phyloP scores from a whole-genome alignment of 1,140 invertebrate genomes.

The Stenopsyche tienmushanensis region DNA sequence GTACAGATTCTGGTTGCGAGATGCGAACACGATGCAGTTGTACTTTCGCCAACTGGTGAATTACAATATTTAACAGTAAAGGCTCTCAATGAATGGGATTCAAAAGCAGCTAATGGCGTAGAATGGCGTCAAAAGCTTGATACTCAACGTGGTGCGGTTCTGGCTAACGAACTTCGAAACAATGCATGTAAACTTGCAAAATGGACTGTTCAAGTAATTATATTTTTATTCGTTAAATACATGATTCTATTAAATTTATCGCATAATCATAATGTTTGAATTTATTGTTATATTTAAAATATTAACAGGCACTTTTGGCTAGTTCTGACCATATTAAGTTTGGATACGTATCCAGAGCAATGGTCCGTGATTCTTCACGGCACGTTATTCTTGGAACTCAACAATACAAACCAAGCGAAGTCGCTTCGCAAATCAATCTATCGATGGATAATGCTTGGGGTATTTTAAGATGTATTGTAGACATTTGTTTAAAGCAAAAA shows the following conservation, averaged over 20 bases:
- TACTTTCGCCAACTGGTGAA: slow-evolving; percentile 88
- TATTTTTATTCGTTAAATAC: slow-evolving; percentile 2
- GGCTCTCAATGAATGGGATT: slow-evolving; percentile 99
- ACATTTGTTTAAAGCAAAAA: slow-evolving; percentile 96
- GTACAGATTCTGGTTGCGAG: slow-evolving; percentile 74
- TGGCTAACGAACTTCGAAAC: slow-evolving; percentile 97
- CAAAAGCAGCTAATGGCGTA: slow-evolving; percentile 90
- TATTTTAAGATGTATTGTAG: slow-evolving; percentile 96
- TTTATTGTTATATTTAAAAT: not conserved
- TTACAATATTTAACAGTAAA: slow-evolving; percentile 94
- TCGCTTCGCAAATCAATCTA: slow-evolving; percentile 97
- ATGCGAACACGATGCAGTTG: slow-evolving; percentile 96
- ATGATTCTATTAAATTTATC: not conserved
- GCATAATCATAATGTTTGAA: not conserved
- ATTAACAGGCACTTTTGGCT: slow-evolving; percentile 75
- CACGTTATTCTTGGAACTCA: slow-evolving; percentile 98
- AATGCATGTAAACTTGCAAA: slow-evolving; percentile 99
- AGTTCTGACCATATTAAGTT: slow-evolving; percentile 98
- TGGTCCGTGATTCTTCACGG: slow-evolving; percentile 90
- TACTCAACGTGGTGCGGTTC: slow-evolving; percentile 93
- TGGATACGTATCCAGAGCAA: slow-evolving; percentile 94
- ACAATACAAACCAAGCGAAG: slow-evolving; percentile 98
- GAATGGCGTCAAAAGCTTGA: slow-evolving; percentile 99
- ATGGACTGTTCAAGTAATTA: slow-evolving; percentile 88
- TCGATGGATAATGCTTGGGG: slow-evolving; percentile 99